Evolutionary conservation across 1,140 invertebrate genomes (phyloP).

Genomic region (Papilio glaucus): DNA sequence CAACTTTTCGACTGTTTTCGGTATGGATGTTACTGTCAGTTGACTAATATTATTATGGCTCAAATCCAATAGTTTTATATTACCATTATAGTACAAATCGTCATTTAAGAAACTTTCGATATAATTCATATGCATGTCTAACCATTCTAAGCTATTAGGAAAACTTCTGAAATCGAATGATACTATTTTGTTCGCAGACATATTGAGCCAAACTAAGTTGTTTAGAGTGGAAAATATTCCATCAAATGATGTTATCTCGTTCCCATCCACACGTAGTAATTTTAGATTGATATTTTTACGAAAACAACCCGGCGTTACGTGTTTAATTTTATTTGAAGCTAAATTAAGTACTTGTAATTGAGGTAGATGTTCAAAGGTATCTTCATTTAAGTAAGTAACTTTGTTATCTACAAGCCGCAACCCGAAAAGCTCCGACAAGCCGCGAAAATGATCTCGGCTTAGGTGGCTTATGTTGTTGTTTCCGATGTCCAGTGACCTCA

Average conservation of each 20-base stretch:
- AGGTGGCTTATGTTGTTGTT: conserved; percentile 89
- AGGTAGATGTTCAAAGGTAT: conserved; percentile 86
- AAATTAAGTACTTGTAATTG: conserved; percentile 88
- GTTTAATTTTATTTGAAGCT: conserved; percentile 87
- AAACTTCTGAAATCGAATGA: conserved; percentile 88
- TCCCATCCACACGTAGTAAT: conserved; percentile 87
- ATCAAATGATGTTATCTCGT: conserved; percentile 86
- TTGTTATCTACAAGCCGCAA: conserved; percentile 87
- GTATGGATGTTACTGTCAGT: conserved; percentile 87
- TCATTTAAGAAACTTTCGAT: conserved; percentile 81
- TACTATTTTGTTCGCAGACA: conserved; percentile 87
- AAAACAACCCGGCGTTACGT: conserved; percentile 87
- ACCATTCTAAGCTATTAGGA: conserved; percentile 87
- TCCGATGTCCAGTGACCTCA: conserved; percentile 91
- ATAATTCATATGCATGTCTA: conserved; percentile 88
- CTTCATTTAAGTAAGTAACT: conserved; percentile 86
- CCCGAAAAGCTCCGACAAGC: conserved; percentile 86
- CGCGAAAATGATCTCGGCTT: conserved; percentile 85
- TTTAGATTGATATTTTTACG: conserved; percentile 86
- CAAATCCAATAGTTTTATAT: conserved; percentile 90
- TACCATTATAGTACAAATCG: conserved; percentile 76
- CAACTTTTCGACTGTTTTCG: conserved; percentile 89
- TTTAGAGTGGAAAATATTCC: conserved; percentile 87
- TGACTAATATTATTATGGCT: conserved; percentile 89
- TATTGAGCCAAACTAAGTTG: conserved; percentile 88